phyloP scores from a whole-genome alignment of 2,888 invertebrate genomes.

The Trissoscelio sp. region DNA sequence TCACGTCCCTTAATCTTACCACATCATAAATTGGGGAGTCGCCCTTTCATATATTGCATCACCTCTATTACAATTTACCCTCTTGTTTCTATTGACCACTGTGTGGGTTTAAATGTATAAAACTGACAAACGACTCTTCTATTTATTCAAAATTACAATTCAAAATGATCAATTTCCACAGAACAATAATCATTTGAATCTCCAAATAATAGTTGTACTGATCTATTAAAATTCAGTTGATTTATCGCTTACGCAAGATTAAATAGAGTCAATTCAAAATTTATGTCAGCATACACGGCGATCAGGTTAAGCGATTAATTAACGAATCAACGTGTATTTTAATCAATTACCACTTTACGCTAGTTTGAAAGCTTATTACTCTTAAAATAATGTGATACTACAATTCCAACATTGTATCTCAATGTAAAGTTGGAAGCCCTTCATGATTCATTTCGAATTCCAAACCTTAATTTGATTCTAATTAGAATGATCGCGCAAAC shows the following conservation, averaged over 20 bases:
- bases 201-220: background rate
- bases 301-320: constrained; percentile 21
- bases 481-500: background rate
- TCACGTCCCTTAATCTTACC: constrained; percentile 44
- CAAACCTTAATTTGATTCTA: constrained; percentile 1
- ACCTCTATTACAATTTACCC: constrained; percentile 41
- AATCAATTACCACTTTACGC: constrained; percentile 37
- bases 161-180: constrained; percentile 1
- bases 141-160: constrained; percentile 14
- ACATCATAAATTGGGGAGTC: constrained; percentile 54
- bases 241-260: constrained; percentile 22
- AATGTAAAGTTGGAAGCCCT: constrained; percentile 14
- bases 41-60: constrained; percentile 34
- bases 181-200: background rate
- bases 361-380: constrained; percentile 26
- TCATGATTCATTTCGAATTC: constrained; percentile 12
- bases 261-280: constrained; percentile 20
- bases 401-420: background rate
- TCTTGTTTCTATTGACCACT: constrained; percentile 27
- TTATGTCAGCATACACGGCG: constrained; percentile 14
- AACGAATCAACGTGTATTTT: constrained; percentile 35
- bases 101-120: constrained; percentile 12
- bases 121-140: constrained; percentile 14
- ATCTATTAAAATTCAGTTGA: constrained; percentile 18
- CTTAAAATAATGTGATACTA: constrained; percentile 18